phyloP scores from a whole-genome alignment of 2,797 vertebrate genomes.

The Poeciliopsis gracilis region DNA sequence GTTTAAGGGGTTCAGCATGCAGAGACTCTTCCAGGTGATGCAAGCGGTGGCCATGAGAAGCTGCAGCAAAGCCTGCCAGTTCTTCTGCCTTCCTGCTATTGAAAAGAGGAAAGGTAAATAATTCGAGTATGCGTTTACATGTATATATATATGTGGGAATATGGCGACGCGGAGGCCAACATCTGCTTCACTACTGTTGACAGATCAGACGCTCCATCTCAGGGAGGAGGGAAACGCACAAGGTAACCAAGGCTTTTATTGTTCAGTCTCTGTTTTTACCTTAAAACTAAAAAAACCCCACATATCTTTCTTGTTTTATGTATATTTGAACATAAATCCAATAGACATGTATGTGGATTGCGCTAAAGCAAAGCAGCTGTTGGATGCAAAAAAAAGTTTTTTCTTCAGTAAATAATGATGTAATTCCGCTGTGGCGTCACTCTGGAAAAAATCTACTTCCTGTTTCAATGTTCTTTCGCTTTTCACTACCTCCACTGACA shows the following conservation, averaged over 20 bases:
- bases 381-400: not conserved
- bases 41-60: slow-evolving; percentile 61
- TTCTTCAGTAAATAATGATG: slow-evolving; percentile 1
- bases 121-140: not conserved
- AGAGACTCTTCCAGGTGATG: slow-evolving; percentile 49
- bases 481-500: slow-evolving; percentile 26
- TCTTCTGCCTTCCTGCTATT: slow-evolving; percentile 64
- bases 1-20: slow-evolving; percentile 24
- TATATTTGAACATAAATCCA: not conserved
- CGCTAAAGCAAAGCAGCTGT: not conserved
- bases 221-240: slow-evolving; percentile 19
- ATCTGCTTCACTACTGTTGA: slow-evolving; percentile 9
- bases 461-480: slow-evolving; percentile 44
- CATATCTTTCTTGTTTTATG: not conserved
- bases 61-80: slow-evolving; percentile 49
- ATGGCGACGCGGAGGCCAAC: not conserved
- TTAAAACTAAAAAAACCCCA: not conserved
- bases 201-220: slow-evolving; percentile 37
- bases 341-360: not conserved
- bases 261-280: not conserved
- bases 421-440: slow-evolving; percentile 22
- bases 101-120: slow-evolving; percentile 47
- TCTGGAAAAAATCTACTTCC: slow-evolving; percentile 52
- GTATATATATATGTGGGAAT: not conserved
- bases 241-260: slow-evolving; percentile 42